Evolutionary conservation across 2,888 invertebrate genomes (phyloP), one percentile per base, ranked within the genome.

Genomic region (Myathropa florea): DNA sequence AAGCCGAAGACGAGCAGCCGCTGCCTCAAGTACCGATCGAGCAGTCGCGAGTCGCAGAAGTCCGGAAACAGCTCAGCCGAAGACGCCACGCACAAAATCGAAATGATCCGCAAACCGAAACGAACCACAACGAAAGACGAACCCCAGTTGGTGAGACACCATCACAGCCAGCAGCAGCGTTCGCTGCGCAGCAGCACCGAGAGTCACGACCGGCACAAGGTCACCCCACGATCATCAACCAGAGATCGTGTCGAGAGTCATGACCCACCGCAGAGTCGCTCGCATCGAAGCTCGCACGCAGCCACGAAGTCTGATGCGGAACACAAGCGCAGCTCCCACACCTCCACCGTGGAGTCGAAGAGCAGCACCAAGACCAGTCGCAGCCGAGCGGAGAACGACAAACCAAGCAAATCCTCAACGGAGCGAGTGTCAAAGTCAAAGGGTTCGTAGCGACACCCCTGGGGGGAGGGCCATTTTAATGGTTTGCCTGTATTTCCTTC

Each of bases 371-470:
- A 70, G 71, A 7, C 57, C 7, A 78, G 28, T 30, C 86, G 86
- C 30, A 83, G 53, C 46, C 83, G 86, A 55, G 39, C 70, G 23
- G 83, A 86, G 24, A 83, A 61, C 67, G 86, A 86, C 12, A 83
- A 78, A 61, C 53, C 73, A 4, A 75, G 70, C 23, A 86, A 86
- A 78, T 71, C 83, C 9, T 75, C 79, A 21, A 89, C 89, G 55
- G 91, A 91, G 9, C 90, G 89, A 59, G 88, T 89, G 30, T 88
- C 89, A 63, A 89, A 89, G 23, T 89, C 91, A 57, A 90, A 89
- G 76, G 89, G 89, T 89, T 21, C 3, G 78, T 55, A 59, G 18
- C 10, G 18, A 23, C 36, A 3, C 9, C n/a, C n/a, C n/a, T n/a
- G n/a, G n/a, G n/a, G n/a, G n/a, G n/a, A n/a, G n/a, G n/a, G n/a